Evolutionary conservation across 2,888 invertebrate genomes (phyloP), one percentile per base, ranked within the genome.

Genomic region (Tridacna gigas): DNA sequence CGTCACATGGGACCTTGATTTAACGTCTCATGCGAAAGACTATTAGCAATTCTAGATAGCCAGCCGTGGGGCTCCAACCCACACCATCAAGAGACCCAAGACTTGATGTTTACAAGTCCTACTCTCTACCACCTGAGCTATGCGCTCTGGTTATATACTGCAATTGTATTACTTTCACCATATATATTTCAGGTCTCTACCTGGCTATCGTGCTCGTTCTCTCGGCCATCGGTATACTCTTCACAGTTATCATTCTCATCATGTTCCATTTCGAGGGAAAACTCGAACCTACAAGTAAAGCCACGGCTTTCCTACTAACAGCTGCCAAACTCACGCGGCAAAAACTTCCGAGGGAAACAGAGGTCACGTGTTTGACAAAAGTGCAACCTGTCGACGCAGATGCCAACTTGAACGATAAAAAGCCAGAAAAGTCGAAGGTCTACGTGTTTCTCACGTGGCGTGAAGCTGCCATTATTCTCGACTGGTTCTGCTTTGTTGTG

Each of bases 401-500:
- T 18, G 56, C 56, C 37, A 15, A 56, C 28, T 22, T 26, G 20
- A 60, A 37, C 13, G 48, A 63, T 7, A 22, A 12, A 48, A 25
- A 25, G 60, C 75, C 18, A 7, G 28, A 15, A 60, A 63, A 11
- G 60, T 63, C 25, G 37, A 47, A 13, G 20, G 69, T 69, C 13
- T 69, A 69, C 22, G 18, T n/a, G 9, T 69, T n/a, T 28, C 47
- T 86, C 4, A 80, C 82, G 0, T 86, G 82, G 84, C 66, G 75
- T 20, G 74, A 80, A 15, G 48, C 84, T 0, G 84, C 84, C 12
- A 45, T 28, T 18, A 71, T 84, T 18, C 71, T 82, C 48, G 86
- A 86, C 65, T 79, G 75, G 28, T 76, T 84, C 15, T 84, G 80
- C 65, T 86, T 82, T 61, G 71, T 75, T 37, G 28, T 76, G 0